Evolutionary conservation across 2,797 vertebrate genomes (phyloP), one percentile per base, ranked within the genome.

Genomic region (Alcedo quadribrachys): DNA sequence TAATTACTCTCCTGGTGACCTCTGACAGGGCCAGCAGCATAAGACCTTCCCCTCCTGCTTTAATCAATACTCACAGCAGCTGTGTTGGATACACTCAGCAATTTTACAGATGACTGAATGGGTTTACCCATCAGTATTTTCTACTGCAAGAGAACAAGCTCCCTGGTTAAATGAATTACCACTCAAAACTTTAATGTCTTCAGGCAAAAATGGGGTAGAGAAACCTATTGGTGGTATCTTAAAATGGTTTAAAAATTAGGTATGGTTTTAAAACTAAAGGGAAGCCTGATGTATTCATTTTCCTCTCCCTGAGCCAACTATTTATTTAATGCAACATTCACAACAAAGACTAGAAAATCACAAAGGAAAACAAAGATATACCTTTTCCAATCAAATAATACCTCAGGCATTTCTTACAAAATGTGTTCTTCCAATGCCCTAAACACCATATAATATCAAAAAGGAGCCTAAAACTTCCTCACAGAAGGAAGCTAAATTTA

Each of bases 121-220:
- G 30, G 50, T 92, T 96, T 96, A 92, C 88, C 87, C 85, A 94
- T 90, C 92, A 90, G 55, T 85, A 94, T 94, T 92, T 95, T 74
- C 76, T 53, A 27, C 28, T 35, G 67, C 45, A 81, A 73, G 61
- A 87, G 69, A 87, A 66, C 12, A 46, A 81, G 43, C 43, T 92
- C 62, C 57, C 65, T 57, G 22, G 74, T 62, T 90, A 37, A 48
- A 84, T 16, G 28, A 28, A 53, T 48, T 54, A 81, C 35, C 18
- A 43, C 53, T 80, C 48, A 62, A 46, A 80, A 74, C 54, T 65
- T 86, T 15, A 33, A 63, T n/a, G 35, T 74, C 82, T 78, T 53
- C 33, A 51, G 87, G 87, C 67, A 87, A 93, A 91, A 94, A 75
- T 6, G 6, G 12, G n/a, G 12, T 62, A 89, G 62, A 67, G 17